Evolutionary conservation across 2,888 invertebrate species (phyloP).

Genomic region (Pogonocherus hispidulus): DNA sequence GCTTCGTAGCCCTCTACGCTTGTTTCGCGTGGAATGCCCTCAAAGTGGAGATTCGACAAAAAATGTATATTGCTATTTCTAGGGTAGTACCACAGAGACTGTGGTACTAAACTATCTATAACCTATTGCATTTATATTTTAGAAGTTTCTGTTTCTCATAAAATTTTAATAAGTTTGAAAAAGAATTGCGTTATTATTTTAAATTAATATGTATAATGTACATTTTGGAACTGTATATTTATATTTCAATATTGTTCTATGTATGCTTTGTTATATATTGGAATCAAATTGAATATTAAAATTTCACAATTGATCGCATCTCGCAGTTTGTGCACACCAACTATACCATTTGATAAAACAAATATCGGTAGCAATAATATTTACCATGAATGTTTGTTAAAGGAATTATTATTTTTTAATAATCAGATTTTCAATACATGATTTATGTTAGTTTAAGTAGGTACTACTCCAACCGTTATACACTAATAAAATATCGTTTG

Average conservation of each 20-base stretch:
- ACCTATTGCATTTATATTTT: too few relatives aligned
- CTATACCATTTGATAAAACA: neutral
- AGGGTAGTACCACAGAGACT: too few relatives aligned
- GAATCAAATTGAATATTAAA: neutral
- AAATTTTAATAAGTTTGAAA: neutral
- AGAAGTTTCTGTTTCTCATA: neutral
- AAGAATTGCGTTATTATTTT: neutral
- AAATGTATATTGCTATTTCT: too few relatives aligned
- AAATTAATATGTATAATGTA: neutral
- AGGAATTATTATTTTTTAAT: neutral
- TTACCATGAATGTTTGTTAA: neutral
- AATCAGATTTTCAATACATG: too few relatives aligned
- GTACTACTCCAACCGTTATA: too few relatives aligned
- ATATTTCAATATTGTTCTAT: neutral
- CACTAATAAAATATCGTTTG: too few relatives aligned
- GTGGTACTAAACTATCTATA: too few relatives aligned
- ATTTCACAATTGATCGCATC: neutral
- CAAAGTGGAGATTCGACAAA: too few relatives aligned
- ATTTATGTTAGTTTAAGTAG: too few relatives aligned
- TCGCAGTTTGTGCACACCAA: neutral
- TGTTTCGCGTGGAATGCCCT: too few relatives aligned
- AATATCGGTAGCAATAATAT: neutral
- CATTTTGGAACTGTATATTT: neutral
- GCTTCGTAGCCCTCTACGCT: too few relatives aligned
- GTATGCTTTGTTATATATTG: neutral